These are phyloP conservation scores for Graptemys geographica DNA, from an alignment of 2,797 vertebrate species.

Conservation along the genomic window DNA sequence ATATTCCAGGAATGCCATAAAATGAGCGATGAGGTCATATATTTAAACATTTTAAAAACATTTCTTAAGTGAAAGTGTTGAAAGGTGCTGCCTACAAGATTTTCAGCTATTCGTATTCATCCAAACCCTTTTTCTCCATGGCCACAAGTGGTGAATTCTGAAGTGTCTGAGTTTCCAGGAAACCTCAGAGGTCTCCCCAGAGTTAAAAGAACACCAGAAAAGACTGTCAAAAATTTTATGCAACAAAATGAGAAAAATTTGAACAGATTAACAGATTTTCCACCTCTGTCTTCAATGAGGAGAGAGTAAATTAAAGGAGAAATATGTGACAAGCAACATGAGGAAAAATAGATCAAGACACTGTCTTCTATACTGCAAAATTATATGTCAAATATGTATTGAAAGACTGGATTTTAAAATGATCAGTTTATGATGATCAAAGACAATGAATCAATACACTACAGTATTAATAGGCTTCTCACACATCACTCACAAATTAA, in stretches of 20 bases:
- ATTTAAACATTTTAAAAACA: slow-evolving; percentile 75
- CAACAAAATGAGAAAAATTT: slow-evolving; percentile 49
- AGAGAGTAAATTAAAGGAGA: slow-evolving; percentile 13
- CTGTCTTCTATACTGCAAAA: not conserved
- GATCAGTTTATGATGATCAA: not conserved
- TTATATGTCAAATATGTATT: not conserved
- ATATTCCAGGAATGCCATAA: slow-evolving; percentile 76
- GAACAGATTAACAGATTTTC: slow-evolving; percentile 18
- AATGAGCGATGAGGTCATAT: slow-evolving; percentile 71
- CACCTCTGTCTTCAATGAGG: not conserved
- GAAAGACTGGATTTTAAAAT: not conserved
- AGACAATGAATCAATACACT: slow-evolving; percentile 23
- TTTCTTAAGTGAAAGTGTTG: slow-evolving; percentile 60
- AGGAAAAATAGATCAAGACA: not conserved
- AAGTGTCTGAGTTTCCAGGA: slow-evolving; percentile 28
- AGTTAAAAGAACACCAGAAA: slow-evolving; percentile 44
- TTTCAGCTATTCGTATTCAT: slow-evolving; percentile 11
- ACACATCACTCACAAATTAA: not conserved
- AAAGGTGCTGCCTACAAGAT: slow-evolving; percentile 52
- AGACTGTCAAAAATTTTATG: not conserved
- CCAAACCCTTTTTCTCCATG: slow-evolving; percentile 27
- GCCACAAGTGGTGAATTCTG: slow-evolving; percentile 7
- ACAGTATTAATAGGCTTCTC: slow-evolving; percentile 3
- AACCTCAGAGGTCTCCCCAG: slow-evolving; percentile 16
- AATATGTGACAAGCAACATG: slow-evolving; percentile 11